Conservation (phyloP, 2,888 invertebrate species). For the Odontomyia ornata region DNA sequence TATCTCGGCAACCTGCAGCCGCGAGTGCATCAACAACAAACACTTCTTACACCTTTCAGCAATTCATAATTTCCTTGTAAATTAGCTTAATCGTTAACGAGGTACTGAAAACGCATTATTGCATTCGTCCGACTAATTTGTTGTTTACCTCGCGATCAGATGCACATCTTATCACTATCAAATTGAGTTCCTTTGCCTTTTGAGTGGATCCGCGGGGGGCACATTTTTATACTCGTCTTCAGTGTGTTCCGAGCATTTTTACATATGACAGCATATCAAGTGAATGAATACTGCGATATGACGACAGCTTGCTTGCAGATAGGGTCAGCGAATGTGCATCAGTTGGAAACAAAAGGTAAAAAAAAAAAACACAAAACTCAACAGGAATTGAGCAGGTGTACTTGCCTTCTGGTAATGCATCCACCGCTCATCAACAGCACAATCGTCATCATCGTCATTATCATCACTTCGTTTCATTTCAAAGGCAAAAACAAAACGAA, state of each 20-base stretch:
- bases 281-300: neutral
- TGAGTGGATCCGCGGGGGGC: constrained; percentile 18
- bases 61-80: constrained; percentile 41
- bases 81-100: constrained; percentile 42
- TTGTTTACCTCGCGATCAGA: constrained; percentile 24
- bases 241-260: neutral
- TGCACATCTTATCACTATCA: constrained; percentile 31
- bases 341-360: neutral
- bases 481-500: neutral
- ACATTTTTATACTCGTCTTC: neutral
- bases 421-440: constrained; percentile 23
- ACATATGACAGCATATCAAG: constrained; percentile 3
- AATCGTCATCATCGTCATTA: constrained; percentile 25
- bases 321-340: neutral
- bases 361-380: neutral
- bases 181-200: neutral
- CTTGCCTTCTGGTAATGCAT: neutral
- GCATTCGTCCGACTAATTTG: constrained; percentile 31
- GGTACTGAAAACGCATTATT: constrained; percentile 39
- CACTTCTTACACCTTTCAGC: constrained; percentile 32
- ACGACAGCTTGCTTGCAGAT: neutral
- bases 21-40: constrained; percentile 13
- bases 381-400: constrained; percentile 27
- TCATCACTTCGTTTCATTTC: constrained; percentile 4
- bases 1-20: constrained; percentile 15